Conservation (phyloP, 2,113 vertebrate species). For the Clarias magur region DNA sequence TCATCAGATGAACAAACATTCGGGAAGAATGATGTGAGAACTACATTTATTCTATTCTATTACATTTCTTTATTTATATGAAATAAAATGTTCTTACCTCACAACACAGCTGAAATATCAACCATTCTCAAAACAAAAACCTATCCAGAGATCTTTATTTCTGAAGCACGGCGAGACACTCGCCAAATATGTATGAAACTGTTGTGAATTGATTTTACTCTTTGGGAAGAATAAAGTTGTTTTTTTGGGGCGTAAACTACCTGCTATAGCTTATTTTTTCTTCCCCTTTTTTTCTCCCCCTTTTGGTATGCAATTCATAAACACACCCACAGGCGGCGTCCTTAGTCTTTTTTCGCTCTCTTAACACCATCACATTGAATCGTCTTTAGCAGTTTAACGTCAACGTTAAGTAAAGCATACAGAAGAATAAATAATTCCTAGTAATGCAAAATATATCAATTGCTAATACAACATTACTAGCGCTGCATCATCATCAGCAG, state of each 20-base stretch:
- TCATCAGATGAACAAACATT: not conserved
- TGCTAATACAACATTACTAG: not conserved
- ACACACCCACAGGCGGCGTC: constrained; percentile 5
- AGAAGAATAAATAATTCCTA: constrained; percentile 18
- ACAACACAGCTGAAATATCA: not conserved
- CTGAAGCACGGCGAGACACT: not conserved
- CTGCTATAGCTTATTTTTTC: not conserved
- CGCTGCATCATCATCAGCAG: not conserved
- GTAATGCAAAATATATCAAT: not conserved
- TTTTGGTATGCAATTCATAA: not conserved
- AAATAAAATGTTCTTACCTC: not conserved
- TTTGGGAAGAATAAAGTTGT: not conserved
- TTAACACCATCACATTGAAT: constrained; percentile 5
- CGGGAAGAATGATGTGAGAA: not conserved
- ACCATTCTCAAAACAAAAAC: not conserved
- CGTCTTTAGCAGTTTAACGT: constrained; percentile 2
- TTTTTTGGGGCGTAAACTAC: not conserved
- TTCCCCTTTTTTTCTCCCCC: not conserved
- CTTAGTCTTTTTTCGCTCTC: not conserved
- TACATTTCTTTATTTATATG: not conserved
- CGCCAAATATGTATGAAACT: not conserved
- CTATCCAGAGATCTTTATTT: not conserved
- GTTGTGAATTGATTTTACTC: not conserved
- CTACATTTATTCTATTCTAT: not conserved
- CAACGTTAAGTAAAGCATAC: not conserved